Evolutionary conservation across 2,888 invertebrate genomes (phyloP), one percentile per base, ranked within the genome.

Genomic region (Cryptocephalus moraei): DNA sequence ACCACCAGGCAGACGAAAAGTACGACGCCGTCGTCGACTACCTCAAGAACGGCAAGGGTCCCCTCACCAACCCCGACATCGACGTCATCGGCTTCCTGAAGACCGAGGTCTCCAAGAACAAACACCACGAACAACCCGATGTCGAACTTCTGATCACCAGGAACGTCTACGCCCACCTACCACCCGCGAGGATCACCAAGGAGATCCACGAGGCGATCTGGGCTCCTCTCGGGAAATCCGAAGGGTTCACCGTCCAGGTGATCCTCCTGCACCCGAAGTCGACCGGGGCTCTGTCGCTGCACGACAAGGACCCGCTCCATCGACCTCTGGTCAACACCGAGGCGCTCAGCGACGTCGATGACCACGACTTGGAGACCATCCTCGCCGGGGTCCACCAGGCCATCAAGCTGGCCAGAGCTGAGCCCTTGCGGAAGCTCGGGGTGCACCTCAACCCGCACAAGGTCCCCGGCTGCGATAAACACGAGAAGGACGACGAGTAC

Each of bases 281-380:
- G 9, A 72, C 75, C n/a, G 90, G 90, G 0, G 74, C 77, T 8
- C 58, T 90, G 0, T 78, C 75, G 63, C 72, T 94, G 9, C 80
- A 77, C 58, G 81, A 83, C 40, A 80, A 73, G 32, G 80, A 91
- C 70, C 89, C 91, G 0, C 76, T 81, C 38, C 80, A 82, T 34
- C 79, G 82, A 57, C 91, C 92, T 0, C 69, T 80, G 8, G 79
- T 93, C 57, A 80, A 86, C 58, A 84, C 89, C 0, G 88, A 91
- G 60, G 92, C 91, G 64, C 76, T 91, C 50, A 75, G 77, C 0
- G 77, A 86, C 61, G 72, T 74, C 11, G 69, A 65, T 32, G 62
- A 64, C 14, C 47, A 57, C 31, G 89, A 90, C 58, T 64, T 80
- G 1, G 73, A 77, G 11, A 81, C 80, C 1, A 67, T 84, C 8